Conservation (phyloP, 92 coral and sea anemone species). For the Chrysogorgia sp. region DNA sequence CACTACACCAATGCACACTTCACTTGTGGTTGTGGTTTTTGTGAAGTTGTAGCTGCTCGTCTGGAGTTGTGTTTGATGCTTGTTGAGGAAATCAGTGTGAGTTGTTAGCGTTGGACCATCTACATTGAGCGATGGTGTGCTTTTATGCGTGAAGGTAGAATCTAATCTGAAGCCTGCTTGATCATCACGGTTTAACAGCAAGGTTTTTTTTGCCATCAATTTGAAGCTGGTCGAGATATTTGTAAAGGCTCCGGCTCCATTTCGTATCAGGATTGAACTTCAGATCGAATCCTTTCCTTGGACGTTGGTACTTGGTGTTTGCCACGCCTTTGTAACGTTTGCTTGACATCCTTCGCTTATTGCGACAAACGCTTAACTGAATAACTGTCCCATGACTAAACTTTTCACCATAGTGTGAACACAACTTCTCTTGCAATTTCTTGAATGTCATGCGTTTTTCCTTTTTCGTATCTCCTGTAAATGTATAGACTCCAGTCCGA, state of each 20-base stretch:
- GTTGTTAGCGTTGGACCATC: slow-evolving; percentile 53
- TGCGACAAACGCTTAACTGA: slow-evolving; percentile 23
- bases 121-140: too few relatives aligned
- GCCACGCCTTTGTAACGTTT: slow-evolving; percentile 61
- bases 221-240: slow-evolving; percentile 55
- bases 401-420: slow-evolving; percentile 17
- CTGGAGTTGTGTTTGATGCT: slow-evolving; percentile 60
- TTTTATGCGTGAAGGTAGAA: slow-evolving; percentile 64
- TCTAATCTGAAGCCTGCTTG: slow-evolving; percentile 65
- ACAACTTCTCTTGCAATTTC: slow-evolving; percentile 9
- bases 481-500: slow-evolving; percentile 66
- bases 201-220: slow-evolving; percentile 49
- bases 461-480: slow-evolving; percentile 57
- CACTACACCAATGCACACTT: slow-evolving; percentile 65
- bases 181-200: slow-evolving; percentile 61
- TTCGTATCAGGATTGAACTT: slow-evolving; percentile 62
- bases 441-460: slow-evolving; percentile 55
- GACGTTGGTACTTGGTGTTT: slow-evolving; percentile 50
- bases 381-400: slow-evolving; percentile 35
- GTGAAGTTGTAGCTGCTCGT: slow-evolving; percentile 69
- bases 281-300: slow-evolving; percentile 61
- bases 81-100: slow-evolving; percentile 65
- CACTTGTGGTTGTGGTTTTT: slow-evolving; percentile 61
- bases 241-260: slow-evolving; percentile 59
- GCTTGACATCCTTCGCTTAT: slow-evolving; percentile 39